Conservation (phyloP, 2,888 invertebrate genomes). For the Trissonchulus latispiculum region DNA sequence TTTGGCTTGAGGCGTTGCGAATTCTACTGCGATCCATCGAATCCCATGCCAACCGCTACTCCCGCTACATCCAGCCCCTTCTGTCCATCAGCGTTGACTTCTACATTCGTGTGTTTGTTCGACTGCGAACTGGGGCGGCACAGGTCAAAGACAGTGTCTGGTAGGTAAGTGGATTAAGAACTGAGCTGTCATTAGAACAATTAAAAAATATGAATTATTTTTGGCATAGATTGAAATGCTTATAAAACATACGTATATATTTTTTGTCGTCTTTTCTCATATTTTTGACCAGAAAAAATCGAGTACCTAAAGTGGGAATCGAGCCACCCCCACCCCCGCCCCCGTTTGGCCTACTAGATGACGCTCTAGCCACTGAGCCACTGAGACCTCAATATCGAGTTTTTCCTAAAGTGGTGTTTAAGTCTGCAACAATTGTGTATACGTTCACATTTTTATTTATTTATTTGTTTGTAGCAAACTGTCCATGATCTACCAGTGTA, state of each 20-base stretch:
- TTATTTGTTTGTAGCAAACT: conserved; percentile 57
- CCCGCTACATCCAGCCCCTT: conserved; percentile 78
- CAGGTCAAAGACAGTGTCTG: conserved; percentile 75
- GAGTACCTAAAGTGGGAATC: no score
- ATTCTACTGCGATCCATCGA: conserved; percentile 83
- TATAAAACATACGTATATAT: no score
- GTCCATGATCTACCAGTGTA: conserved; percentile 76
- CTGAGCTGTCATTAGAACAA: no score
- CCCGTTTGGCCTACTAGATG: no score
- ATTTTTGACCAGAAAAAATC: conserved; percentile 1
- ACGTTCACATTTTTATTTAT: conserved; percentile 11
- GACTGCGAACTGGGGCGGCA: conserved; percentile 64
- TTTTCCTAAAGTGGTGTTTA: no score
- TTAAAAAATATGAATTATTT: no score
- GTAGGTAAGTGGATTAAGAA: conserved; percentile 49
- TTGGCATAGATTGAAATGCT: no score
- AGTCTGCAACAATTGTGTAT: no score
- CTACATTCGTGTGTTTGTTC: conserved; percentile 85
- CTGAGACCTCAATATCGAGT: no score
- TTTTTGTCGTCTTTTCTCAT: no score
- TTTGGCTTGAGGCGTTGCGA: conserved; percentile 72
- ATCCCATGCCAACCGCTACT: conserved; percentile 80
- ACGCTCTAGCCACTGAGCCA: no score
- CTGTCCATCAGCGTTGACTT: conserved; percentile 88
- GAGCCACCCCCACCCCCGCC: no score